Conservation (phyloP, 2,113 vertebrate species). For the Colossoma macropomum region DNA sequence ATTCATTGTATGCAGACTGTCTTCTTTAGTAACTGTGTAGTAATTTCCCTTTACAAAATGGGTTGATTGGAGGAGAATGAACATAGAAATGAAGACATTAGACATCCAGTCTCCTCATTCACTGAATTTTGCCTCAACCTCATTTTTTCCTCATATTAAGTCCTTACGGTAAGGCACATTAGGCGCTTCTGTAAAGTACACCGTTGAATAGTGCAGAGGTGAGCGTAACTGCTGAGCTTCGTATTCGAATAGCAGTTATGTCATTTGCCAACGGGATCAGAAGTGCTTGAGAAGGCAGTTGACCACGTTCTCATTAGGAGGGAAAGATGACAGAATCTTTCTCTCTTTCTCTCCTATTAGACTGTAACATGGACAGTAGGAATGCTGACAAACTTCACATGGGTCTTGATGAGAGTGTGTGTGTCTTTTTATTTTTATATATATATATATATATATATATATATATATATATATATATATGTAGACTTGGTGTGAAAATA, state of each 20-base stretch:
- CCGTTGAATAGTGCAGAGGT: not conserved
- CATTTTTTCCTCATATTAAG: not conserved
- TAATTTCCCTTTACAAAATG: constrained; percentile 1
- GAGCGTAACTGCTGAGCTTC: constrained; percentile 5
- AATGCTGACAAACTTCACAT: constrained; percentile 7
- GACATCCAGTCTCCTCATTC: not conserved
- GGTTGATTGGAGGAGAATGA: not conserved
- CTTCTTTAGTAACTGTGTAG: not conserved
- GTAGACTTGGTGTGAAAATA: too few relatives aligned
- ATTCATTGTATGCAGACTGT: constrained; percentile 13
- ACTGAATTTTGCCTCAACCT: constrained; percentile 1
- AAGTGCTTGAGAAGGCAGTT: not conserved
- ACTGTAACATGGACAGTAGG: not conserved
- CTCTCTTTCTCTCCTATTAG: not conserved
- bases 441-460: too few relatives aligned
- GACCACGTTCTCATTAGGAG: constrained; percentile 6
- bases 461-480: too few relatives aligned
- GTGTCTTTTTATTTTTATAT: too few relatives aligned
- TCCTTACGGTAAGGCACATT: not conserved
- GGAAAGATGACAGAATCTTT: not conserved
- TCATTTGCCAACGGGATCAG: not conserved
- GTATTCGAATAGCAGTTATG: constrained; percentile 1
- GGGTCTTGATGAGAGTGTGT: not conserved
- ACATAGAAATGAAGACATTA: constrained; percentile 1
- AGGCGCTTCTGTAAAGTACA: not conserved